Base-by-base conservation (phyloP, 2,113 vertebrate species). In the Pterophyllum scalare region DNA sequence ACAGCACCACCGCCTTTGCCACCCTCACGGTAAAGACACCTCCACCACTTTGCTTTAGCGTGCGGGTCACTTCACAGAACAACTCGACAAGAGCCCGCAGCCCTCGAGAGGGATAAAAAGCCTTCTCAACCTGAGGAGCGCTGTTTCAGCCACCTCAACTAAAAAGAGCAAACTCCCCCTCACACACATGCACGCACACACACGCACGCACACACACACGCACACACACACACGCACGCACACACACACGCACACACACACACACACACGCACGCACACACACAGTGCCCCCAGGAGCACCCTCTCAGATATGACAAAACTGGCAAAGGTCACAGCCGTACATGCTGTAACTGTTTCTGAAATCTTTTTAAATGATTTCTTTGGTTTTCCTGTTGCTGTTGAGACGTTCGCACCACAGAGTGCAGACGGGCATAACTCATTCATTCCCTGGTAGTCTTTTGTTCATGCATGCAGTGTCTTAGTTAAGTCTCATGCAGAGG, bases 31-130 rank as follows among this genome's bases (percentile, higher is more conserved):
- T 87, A 81, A 80, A 92, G 88, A 95, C 95, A 94, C 94, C 91
- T 93, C 92, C 85, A 86, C 92, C 92, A 94, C 93, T 95, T 94
- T 94, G 91, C 94, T 94, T 94, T 77, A 94, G 83, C n/a, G 88
- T 91, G 85, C 86, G 90, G 95, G 95, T 95, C 94, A 95, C 94
- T 94, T 94, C 91, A 94, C 94, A 87, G 76, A 94, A 90, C 92
- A 93, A 92, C 87, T 89, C 79, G 22, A 75, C 84, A 78, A 93
- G 85, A 90, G 90, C 74, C 85, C 70, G 86, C 87, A 90, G 91
- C 87, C 91, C 88, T 92, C 85, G 1, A 88, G 92, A 90, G 93
- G 86, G 82, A 90, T 80, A 60, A 88, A 82, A 84, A 84, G 65
- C 59, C 85, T 38, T 49, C 80, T 77, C 75, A 33, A 85, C 89